phyloP scores from a whole-genome alignment of 2,888 invertebrate species.

The Andrena flavipes region DNA sequence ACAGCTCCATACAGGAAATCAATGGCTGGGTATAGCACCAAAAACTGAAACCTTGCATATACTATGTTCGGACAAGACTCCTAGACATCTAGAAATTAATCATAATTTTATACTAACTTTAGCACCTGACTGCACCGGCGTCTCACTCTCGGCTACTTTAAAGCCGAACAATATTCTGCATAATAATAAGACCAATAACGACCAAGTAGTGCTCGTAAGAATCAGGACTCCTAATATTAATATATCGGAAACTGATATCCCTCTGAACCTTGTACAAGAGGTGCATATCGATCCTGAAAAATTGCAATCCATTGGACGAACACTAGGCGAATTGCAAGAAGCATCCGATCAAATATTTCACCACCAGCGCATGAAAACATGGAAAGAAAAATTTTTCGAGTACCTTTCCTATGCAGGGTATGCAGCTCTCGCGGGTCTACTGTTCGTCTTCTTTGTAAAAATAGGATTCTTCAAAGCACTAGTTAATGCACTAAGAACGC shows the following conservation, averaged over 20 bases:
- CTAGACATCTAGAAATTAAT: not conserved
- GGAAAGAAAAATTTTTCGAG: conserved; percentile 21
- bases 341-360: conserved; percentile 5
- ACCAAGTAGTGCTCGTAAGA: not conserved
- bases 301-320: not conserved
- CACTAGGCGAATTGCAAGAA: conserved; percentile 17
- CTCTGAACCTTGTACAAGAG: not conserved
- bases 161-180: conserved; percentile 9
- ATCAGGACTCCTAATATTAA: not conserved
- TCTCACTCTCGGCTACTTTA: conserved; percentile 18
- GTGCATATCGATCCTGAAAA: no score
- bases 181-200: not conserved
- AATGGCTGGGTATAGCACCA: conserved; percentile 27
- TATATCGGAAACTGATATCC: conserved; percentile 17
- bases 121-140: conserved; percentile 8
- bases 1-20: conserved; percentile 23
- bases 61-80: conserved; percentile 19
- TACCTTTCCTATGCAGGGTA: conserved; percentile 17
- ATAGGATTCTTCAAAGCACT: conserved; percentile 19
- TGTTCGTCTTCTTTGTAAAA: conserved; percentile 14
- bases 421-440: not conserved
- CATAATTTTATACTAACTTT: conserved; percentile 23
- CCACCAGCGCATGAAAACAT: conserved; percentile 19
- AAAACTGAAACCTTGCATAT: conserved; percentile 15
- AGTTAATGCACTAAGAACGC: not conserved